phyloP scores from a whole-genome alignment of 2,888 invertebrate genomes.

The Dendrolimus pini region DNA sequence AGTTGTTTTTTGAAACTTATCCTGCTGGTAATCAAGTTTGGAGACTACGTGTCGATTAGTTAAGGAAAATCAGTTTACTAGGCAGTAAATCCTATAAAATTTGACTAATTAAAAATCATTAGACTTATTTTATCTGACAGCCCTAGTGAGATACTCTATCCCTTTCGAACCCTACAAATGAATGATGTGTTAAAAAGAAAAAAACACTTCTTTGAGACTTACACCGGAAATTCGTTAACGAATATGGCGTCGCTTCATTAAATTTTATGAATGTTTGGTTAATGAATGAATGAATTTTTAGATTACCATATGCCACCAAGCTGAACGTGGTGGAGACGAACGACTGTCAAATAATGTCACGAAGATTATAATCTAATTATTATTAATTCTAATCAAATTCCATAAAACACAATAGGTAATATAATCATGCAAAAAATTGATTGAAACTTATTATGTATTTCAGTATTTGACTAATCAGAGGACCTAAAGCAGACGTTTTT shows the following conservation, averaged over 20 bases:
- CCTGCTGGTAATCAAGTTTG: no score
- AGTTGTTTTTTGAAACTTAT: no score
- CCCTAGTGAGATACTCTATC: neutral
- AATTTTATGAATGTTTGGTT: constrained; percentile 69
- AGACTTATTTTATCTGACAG: neutral
- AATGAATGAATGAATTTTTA: constrained; percentile 69
- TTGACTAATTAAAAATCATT: no score
- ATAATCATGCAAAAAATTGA: no score
- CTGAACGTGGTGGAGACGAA: constrained; percentile 11
- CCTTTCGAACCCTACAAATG: neutral
- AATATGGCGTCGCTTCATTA: constrained; percentile 69
- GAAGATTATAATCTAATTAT: neutral
- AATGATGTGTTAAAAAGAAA: constrained; percentile 21
- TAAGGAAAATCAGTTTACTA: no score
- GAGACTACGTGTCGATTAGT: no score
- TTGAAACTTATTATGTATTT: no score
- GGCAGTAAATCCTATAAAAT: no score
- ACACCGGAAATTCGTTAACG: constrained; percentile 69
- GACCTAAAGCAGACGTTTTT: no score
- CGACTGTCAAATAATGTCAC: neutral
- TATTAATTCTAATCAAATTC: constrained; percentile 1
- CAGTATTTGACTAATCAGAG: no score
- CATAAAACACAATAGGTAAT: no score
- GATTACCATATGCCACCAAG: constrained; percentile 56
- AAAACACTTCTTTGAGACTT: constrained; percentile 44